These are phyloP conservation scores for Lucinisca nassula DNA, from an alignment of 2,888 invertebrate species.

Conservation along the genomic window DNA sequence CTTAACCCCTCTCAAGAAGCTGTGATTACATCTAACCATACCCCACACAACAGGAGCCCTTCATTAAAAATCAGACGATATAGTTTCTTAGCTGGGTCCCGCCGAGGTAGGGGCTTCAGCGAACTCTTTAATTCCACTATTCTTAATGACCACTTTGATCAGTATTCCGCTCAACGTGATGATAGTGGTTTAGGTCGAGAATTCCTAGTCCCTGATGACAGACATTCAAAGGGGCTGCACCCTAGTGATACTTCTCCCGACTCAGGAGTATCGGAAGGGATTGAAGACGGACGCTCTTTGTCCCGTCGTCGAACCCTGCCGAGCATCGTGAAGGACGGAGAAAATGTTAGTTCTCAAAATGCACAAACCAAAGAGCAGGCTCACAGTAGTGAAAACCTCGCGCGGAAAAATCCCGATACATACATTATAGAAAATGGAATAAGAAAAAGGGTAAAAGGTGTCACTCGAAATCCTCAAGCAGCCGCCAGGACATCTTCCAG, in stretches of 20 bases:
- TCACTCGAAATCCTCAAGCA: conserved; percentile 74
- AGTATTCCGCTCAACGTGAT: conserved; percentile 85
- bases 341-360: conserved; percentile 59
- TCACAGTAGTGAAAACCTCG: conserved; percentile 83
- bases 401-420: conserved; percentile 82
- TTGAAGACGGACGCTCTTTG: conserved; percentile 82
- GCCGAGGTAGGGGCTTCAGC: conserved; percentile 83
- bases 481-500: conserved; percentile 88
- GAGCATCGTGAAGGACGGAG: conserved; percentile 83
- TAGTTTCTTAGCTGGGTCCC: conserved; percentile 85
- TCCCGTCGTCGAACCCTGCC: conserved; percentile 86
- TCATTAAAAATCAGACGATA: conserved; percentile 85
- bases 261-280: conserved; percentile 84
- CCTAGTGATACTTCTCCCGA: conserved; percentile 84
- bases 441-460: conserved; percentile 85
- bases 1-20: conserved; percentile 70
- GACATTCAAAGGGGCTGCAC: conserved; percentile 52
- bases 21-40: conserved; percentile 75
- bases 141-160: conserved; percentile 87
- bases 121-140: conserved; percentile 86
- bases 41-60: conserved; percentile 81
- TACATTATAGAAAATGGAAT: conserved; percentile 88
- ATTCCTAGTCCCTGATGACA: conserved; percentile 70
- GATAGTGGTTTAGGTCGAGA: conserved; percentile 85
- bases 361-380: conserved; percentile 77